Evolutionary conservation across 2,113 vertebrate species (phyloP).

Genomic region (Origma solitaria): DNA sequence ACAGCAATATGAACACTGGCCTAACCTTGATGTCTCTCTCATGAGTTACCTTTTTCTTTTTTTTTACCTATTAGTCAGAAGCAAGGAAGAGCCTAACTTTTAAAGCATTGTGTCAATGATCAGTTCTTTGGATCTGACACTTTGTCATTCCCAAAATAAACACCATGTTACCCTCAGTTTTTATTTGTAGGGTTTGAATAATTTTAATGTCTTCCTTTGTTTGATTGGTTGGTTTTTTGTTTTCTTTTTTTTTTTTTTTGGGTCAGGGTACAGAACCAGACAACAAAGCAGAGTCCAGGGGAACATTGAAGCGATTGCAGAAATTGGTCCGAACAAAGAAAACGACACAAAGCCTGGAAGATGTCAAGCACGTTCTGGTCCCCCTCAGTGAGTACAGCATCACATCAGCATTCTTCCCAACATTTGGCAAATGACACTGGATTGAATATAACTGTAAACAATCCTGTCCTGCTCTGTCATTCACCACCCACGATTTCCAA

Average conservation of each 20-base stretch:
- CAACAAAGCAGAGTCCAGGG: conserved; percentile 63
- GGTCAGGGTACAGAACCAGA: conserved; percentile 66
- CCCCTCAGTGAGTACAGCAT: conserved; percentile 65
- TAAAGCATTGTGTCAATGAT: neutral
- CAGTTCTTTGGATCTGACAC: neutral
- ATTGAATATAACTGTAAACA: conserved; percentile 16
- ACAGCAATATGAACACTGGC: neutral
- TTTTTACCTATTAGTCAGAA: neutral
- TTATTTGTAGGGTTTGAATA: neutral
- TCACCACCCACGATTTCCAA: neutral
- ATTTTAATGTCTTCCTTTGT: neutral
- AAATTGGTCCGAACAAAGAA: conserved; percentile 77
- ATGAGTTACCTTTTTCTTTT: neutral
- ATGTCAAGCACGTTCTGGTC: conserved; percentile 59
- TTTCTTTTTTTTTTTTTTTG: neutral
- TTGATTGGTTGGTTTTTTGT: neutral
- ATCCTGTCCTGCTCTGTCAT: conserved; percentile 35
- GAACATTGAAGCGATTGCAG: conserved; percentile 77
- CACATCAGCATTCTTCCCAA: neutral
- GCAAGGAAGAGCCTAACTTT: neutral
- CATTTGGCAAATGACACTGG: neutral
- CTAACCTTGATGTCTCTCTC: neutral
- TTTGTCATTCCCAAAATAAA: neutral
- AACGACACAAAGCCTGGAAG: conserved; percentile 48
- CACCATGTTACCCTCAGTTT: neutral